Evolutionary conservation across 2,113 vertebrate species (phyloP).

Genomic region (Rhipidura dahli): DNA sequence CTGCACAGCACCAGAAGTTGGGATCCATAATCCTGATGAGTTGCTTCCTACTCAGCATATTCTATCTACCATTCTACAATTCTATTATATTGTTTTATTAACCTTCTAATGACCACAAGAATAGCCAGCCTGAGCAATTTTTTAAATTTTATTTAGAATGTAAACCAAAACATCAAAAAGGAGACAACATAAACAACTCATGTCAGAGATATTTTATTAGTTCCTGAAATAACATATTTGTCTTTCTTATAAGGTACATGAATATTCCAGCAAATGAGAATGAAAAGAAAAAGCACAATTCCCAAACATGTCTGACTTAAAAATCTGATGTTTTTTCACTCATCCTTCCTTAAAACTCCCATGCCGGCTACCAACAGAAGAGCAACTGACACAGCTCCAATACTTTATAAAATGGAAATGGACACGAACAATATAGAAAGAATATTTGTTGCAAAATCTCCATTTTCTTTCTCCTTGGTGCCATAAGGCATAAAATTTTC

Average conservation of each 20-base stretch:
- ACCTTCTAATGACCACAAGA: not conserved
- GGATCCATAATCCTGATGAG: not conserved
- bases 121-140: not conserved
- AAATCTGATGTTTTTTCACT: not conserved
- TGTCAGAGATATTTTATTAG: not conserved
- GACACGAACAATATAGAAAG: not conserved
- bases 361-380: rapidly evolving
- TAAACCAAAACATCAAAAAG: not conserved
- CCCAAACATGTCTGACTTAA: not conserved
- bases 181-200: not conserved
- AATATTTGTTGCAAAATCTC: not conserved
- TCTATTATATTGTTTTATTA: not conserved
- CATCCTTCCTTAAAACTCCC: not conserved
- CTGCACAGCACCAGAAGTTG: rapidly evolving
- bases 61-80: not conserved
- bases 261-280: not conserved
- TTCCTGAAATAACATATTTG: not conserved
- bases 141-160: not conserved
- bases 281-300: not conserved
- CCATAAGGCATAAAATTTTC: not conserved
- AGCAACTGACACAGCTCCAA: rapidly evolving
- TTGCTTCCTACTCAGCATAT: not conserved
- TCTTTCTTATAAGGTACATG: not conserved
- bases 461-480: not conserved
- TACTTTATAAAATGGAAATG: not conserved